phyloP scores from a whole-genome alignment of 2,888 invertebrate genomes.

The Nymphalis urticae region DNA sequence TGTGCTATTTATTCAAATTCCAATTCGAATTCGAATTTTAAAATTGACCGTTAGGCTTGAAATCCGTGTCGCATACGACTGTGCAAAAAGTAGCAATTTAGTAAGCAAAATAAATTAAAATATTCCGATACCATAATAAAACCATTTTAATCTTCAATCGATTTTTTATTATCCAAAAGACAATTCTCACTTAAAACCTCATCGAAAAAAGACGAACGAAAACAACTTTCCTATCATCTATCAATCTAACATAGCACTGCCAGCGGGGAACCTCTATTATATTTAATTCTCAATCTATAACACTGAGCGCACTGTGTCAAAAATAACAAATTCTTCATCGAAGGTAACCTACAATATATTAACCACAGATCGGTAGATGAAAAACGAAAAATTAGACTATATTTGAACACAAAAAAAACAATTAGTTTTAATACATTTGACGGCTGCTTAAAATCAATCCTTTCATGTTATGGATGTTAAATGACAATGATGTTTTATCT shows the following conservation, averaged over 20 bases:
- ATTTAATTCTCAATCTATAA: constrained; percentile 48
- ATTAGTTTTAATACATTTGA: constrained; percentile 63
- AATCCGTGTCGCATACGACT: neutral
- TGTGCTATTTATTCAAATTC: neutral
- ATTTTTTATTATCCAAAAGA: constrained; percentile 45
- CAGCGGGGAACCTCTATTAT: constrained; percentile 72
- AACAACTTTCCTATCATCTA: constrained; percentile 65
- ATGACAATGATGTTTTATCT: constrained; percentile 64
- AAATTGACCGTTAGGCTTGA: neutral
- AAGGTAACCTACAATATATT: neutral
- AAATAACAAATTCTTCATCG: constrained; percentile 32
- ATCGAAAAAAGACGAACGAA: constrained; percentile 58
- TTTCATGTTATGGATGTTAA: constrained; percentile 54
- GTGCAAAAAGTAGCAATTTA: neutral
- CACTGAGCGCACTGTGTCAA: constrained; percentile 40
- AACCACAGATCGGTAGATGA: constrained; percentile 48
- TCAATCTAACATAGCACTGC: constrained; percentile 69
- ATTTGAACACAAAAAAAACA: constrained; percentile 58
- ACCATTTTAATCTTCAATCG: constrained; percentile 24
- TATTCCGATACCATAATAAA: constrained; percentile 5
- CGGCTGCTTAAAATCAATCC: constrained; percentile 48
- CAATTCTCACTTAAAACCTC: constrained; percentile 72
- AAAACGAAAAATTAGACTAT: neutral
- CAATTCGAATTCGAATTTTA: neutral
- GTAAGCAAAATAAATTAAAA: neutral